Evolutionary conservation across 2,113 vertebrate genomes (phyloP).

Genomic region (Bubo scandiacus): DNA sequence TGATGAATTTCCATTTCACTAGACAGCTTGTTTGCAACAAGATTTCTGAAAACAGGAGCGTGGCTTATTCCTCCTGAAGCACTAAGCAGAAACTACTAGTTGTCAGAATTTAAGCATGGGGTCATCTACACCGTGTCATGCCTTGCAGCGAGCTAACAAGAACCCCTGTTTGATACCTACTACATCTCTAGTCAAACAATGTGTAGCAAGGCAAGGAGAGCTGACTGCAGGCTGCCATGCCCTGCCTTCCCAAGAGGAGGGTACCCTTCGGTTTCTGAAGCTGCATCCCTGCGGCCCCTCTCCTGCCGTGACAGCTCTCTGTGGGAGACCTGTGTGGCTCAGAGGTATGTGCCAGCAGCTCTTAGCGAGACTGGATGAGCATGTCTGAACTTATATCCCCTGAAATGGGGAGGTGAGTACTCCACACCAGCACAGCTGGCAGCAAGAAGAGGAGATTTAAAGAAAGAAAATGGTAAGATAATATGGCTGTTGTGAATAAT

Average conservation of each 20-base stretch:
- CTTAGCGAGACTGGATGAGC: background rate
- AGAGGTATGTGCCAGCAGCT: background rate
- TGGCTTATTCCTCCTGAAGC: background rate
- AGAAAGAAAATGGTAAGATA: background rate
- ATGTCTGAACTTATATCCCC: background rate
- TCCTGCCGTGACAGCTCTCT: background rate
- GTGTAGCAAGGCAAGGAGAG: background rate
- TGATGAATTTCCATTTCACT: background rate
- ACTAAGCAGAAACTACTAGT: rapidly evolving
- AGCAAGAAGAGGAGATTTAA: background rate
- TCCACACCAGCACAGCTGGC: background rate
- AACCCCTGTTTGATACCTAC: rapidly evolving
- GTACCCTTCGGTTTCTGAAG: background rate
- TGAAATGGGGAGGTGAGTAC: background rate
- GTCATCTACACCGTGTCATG: rapidly evolving
- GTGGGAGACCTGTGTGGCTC: background rate
- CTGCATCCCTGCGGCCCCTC: rapidly evolving
- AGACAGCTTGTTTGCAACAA: background rate
- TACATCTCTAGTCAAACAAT: rapidly evolving
- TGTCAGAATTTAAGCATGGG: background rate
- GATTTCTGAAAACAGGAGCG: background rate
- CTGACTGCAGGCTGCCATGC: background rate
- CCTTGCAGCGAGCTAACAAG: background rate
- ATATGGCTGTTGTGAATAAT: rapidly evolving
- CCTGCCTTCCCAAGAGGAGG: background rate